Evolutionary conservation across 2,888 invertebrate species (phyloP).

Genomic region (Tyria jacobaeae): DNA sequence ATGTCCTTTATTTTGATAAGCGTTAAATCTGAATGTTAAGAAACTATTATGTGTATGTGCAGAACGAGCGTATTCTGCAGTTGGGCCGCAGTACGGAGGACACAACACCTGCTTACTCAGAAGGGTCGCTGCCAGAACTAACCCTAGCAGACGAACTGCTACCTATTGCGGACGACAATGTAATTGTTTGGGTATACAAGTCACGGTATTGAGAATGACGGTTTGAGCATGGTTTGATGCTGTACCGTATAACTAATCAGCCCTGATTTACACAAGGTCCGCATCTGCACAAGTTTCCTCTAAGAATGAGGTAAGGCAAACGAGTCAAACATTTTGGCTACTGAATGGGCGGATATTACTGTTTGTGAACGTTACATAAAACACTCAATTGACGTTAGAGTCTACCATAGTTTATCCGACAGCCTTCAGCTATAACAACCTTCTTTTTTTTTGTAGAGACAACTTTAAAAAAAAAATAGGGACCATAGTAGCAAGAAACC

Average conservation of each 20-base stretch:
- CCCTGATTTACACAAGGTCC: background rate
- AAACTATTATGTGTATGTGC: constrained; percentile 36
- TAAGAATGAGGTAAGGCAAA: constrained; percentile 14
- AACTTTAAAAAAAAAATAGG: background rate
- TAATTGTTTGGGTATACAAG: constrained; percentile 82
- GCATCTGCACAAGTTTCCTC: constrained; percentile 2
- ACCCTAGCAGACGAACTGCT: constrained; percentile 73
- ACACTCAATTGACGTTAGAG: background rate
- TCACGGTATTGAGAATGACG: constrained; percentile 73
- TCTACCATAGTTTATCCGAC: no score
- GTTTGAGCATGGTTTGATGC: constrained; percentile 33
- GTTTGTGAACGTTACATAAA: background rate
- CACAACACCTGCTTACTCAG: constrained; percentile 42
- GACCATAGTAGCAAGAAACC: no score
- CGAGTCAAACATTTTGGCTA: background rate
- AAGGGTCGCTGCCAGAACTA: constrained; percentile 61
- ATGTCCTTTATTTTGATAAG: no score
- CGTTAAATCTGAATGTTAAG: no score
- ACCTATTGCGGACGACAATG: constrained; percentile 74
- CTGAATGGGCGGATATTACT: background rate
- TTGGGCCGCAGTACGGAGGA: constrained; percentile 59
- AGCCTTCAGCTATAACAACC: background rate
- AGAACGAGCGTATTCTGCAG: constrained; percentile 76
- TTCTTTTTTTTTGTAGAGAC: background rate
- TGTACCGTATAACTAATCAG: constrained; percentile 8